These are phyloP conservation scores for Corynorhinus townsendii DNA, from an alignment of 2,113 vertebrate species.

Conservation along the genomic window DNA sequence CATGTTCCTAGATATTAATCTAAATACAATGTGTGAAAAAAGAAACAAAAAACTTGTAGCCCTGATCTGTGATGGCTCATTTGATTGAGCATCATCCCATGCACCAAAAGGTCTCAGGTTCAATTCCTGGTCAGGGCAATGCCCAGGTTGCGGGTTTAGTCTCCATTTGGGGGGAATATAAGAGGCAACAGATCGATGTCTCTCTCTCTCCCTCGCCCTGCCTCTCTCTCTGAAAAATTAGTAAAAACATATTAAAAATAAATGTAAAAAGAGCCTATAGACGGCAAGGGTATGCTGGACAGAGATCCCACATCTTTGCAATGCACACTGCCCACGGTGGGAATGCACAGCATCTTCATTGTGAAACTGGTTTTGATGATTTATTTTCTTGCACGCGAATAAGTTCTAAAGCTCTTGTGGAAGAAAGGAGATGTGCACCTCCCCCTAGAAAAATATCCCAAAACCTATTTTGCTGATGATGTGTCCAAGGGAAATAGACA, in stretches of 20 bases:
- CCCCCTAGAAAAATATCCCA: background rate
- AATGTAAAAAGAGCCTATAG: background rate
- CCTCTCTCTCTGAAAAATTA: background rate
- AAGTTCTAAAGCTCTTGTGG: background rate
- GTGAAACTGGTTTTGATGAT: background rate
- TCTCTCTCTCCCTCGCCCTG: background rate
- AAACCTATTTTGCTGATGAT: background rate
- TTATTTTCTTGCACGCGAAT: background rate
- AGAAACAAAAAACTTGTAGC: background rate
- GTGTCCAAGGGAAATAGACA: background rate
- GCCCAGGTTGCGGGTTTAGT: background rate
- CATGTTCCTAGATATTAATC: background rate
- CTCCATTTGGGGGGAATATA: background rate
- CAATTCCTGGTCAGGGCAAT: background rate
- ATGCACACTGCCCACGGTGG: background rate
- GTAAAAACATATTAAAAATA: background rate
- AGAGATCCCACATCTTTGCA: background rate
- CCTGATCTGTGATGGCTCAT: background rate
- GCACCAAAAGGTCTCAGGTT: background rate
- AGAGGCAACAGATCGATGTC: background rate
- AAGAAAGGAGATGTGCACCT: background rate
- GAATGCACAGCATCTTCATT: background rate
- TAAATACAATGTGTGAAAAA: background rate
- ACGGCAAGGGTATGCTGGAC: background rate
- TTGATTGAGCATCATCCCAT: background rate